These are phyloP conservation scores for Gopherus flavomarginatus DNA, from an alignment of 2,113 vertebrate genomes.

Conservation along the genomic window DNA sequence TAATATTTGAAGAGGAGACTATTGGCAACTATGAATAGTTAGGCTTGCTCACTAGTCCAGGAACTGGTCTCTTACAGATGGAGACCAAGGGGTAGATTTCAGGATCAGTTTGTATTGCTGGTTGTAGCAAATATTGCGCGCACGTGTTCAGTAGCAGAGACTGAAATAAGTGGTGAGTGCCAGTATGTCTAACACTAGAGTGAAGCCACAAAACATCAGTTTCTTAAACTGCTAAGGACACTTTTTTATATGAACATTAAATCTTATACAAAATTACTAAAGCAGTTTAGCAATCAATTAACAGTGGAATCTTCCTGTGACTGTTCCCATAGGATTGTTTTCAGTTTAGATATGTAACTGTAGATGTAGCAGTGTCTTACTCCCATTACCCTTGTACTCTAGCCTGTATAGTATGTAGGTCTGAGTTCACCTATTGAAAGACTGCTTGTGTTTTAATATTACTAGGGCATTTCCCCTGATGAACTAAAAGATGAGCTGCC, in stretches of 20 bases:
- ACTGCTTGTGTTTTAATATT: slow-evolving; percentile 41
- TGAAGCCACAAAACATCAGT: slow-evolving; percentile 13
- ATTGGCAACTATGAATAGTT: background rate
- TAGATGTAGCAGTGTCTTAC: background rate
- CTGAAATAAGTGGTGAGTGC: slow-evolving; percentile 22
- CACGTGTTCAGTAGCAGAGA: background rate
- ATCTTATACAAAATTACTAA: background rate
- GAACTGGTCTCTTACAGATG: background rate
- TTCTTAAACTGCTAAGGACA: slow-evolving; percentile 43
- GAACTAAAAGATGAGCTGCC: slow-evolving; percentile 86
- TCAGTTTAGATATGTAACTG: background rate
- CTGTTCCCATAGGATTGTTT: background rate
- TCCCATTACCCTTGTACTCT: background rate
- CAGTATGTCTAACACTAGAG: background rate
- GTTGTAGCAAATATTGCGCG: background rate
- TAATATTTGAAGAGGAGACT: background rate
- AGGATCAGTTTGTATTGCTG: background rate
- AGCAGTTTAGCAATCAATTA: slow-evolving; percentile 1
- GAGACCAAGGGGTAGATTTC: background rate
- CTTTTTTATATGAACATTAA: slow-evolving; percentile 37
- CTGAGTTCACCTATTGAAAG: background rate
- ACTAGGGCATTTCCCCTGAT: slow-evolving; percentile 83
- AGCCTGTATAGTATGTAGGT: background rate
- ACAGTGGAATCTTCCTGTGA: background rate
- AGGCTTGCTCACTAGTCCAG: background rate